These are phyloP conservation scores for Penaeus japonicus DNA, from an alignment of 1,140 invertebrate species.

Conservation along the genomic window DNA sequence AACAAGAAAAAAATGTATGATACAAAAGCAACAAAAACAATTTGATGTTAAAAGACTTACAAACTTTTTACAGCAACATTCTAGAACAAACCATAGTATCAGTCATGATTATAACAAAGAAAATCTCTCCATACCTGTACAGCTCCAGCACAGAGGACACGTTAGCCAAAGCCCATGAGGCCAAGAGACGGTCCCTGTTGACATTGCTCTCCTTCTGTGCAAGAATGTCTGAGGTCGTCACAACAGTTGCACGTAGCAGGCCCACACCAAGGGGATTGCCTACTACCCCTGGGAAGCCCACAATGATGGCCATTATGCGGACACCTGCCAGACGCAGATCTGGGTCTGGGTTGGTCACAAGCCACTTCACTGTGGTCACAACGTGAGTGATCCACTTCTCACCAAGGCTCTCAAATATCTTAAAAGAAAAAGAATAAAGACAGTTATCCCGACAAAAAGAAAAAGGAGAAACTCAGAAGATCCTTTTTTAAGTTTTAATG, in stretches of 20 bases:
- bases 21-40: too few relatives aligned
- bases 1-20: too few relatives aligned
- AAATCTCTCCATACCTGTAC: background rate
- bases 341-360: conserved; percentile 4
- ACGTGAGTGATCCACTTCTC: conserved; percentile 30
- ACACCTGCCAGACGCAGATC: conserved; percentile 36
- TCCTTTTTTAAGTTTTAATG: too few relatives aligned
- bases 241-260: conserved; percentile 16
- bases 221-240: conserved; percentile 20
- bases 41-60: too few relatives aligned
- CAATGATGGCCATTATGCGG: conserved; percentile 40
- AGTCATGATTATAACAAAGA: background rate
- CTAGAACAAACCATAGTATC: too few relatives aligned
- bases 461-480: background rate
- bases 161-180: conserved; percentile 46
- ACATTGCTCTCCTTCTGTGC: conserved; percentile 30
- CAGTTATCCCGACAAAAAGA: background rate
- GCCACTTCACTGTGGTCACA: conserved; percentile 9
- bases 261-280: background rate
- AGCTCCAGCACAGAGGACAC: conserved; percentile 38
- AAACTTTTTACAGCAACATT: too few relatives aligned
- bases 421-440: background rate
- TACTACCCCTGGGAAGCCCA: conserved; percentile 36
- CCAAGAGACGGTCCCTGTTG: conserved; percentile 36
- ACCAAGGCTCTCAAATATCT: conserved; percentile 42